phyloP scores from a whole-genome alignment of 2,113 vertebrate species.

The Cephalopterus ornatus region DNA sequence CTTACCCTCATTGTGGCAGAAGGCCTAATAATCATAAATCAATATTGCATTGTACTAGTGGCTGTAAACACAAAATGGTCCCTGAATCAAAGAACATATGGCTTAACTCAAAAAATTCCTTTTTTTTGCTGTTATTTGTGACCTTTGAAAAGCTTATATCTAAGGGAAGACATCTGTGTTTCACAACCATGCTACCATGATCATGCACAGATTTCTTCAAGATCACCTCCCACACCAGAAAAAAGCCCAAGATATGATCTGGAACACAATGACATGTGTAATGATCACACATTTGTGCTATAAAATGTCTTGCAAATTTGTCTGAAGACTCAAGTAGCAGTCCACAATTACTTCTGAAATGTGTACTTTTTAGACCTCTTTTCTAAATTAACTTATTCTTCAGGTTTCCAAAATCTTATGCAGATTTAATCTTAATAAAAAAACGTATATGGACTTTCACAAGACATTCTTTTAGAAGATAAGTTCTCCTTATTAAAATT shows the following conservation, averaged over 20 bases:
- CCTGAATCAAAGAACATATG: neutral
- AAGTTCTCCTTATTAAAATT: neutral
- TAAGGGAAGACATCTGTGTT: neutral
- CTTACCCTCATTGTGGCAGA: neutral
- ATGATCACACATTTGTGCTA: neutral
- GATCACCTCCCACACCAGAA: neutral
- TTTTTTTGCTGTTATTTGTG: neutral
- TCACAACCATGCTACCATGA: neutral
- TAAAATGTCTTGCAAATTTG: neutral
- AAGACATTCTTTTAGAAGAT: neutral
- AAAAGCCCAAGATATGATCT: neutral
- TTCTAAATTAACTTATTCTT: neutral
- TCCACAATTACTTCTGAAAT: neutral
- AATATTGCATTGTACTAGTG: neutral
- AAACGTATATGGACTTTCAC: neutral
- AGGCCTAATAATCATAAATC: neutral
- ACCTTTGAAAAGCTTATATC: neutral
- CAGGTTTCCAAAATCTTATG: neutral
- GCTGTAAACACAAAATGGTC: neutral
- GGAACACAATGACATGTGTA: neutral
- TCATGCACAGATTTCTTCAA: neutral
- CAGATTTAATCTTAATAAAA: neutral
- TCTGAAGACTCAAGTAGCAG: neutral
- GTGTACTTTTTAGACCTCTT: neutral
- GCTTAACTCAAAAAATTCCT: neutral